A percentile compares a stretch with the other conserved stretches of the same genome.
These are phyloP conservation scores for Volucella inflata DNA, from an alignment of 2,888 invertebrate genomes.

Conservation along the genomic window DNA sequence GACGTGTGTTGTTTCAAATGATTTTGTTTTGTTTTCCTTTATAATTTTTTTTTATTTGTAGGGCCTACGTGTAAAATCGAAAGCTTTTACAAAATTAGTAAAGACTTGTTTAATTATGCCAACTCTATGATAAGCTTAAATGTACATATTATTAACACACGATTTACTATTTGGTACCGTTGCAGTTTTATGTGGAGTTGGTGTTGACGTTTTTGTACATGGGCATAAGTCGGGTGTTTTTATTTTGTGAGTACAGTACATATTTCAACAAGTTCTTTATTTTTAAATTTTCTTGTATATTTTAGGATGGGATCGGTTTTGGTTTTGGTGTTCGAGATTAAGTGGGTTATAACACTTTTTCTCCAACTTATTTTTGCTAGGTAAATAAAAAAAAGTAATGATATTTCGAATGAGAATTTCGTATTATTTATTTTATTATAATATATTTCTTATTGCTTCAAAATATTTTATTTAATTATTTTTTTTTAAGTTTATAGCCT, in stretches of 20 bases:
- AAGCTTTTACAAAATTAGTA: too few species aligned
- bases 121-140: neutral
- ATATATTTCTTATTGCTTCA: too few species aligned
- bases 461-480: too few species aligned
- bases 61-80: too few species aligned
- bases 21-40: too few species aligned
- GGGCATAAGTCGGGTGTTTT: conserved; percentile 86
- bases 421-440: too few species aligned
- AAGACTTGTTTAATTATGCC: conserved; percentile 18
- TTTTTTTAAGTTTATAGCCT: too few species aligned
- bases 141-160: too few species aligned
- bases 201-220: conserved; percentile 87
- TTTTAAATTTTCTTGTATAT: conserved; percentile 76
- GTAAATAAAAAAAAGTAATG: conserved; percentile 77
- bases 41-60: too few species aligned
- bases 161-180: conserved; percentile 72
- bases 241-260: conserved; percentile 85
- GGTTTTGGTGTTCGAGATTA: conserved; percentile 87
- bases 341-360: conserved; percentile 87
- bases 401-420: too few species aligned
- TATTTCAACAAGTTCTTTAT: conserved; percentile 10
- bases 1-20: too few species aligned
- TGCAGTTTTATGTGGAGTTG: conserved; percentile 87
- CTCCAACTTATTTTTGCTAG: conserved; percentile 84
- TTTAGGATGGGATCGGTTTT: conserved; percentile 85